phyloP scores from a whole-genome alignment of 2,888 invertebrate species.

The Mythimna vitellina region DNA sequence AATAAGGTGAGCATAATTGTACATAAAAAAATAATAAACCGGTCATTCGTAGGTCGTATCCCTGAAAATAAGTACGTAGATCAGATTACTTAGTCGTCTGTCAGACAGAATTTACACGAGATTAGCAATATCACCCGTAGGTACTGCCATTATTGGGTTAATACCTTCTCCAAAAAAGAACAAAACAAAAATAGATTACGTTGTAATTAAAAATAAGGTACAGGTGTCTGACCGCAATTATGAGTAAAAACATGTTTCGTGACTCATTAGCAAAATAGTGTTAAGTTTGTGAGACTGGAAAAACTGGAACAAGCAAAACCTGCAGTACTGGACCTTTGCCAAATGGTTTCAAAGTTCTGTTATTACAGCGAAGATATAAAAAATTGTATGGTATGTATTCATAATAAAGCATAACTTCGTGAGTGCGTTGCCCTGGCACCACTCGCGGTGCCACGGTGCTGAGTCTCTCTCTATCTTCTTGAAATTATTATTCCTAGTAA shows the following conservation, averaged over 20 bases:
- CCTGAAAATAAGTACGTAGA: neutral
- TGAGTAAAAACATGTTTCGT: conserved; percentile 45
- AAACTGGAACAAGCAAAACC: conserved; percentile 68
- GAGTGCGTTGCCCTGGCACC: neutral
- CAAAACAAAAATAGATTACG: neutral
- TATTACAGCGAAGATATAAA: conserved; percentile 26
- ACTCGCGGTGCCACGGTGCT: neutral
- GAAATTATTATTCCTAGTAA: conserved; percentile 2
- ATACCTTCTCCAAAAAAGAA: neutral
- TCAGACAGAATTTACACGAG: neutral
- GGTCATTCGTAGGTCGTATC: neutral
- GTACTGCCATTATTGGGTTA: neutral
- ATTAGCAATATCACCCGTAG: neutral
- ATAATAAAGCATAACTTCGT: conserved; percentile 17
- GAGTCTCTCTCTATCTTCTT: conserved; percentile 5
- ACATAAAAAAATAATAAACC: neutral
- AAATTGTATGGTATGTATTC: neutral
- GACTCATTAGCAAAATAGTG: conserved; percentile 61
- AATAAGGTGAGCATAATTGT: neutral
- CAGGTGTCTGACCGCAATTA: conserved; percentile 40
- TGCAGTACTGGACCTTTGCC: conserved; percentile 71
- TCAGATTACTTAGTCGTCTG: neutral
- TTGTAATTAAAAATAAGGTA: conserved; percentile 20
- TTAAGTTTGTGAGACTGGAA: conserved; percentile 60
- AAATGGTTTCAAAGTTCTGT: conserved; percentile 56